Evolutionary conservation across 2,113 vertebrate genomes (phyloP).

Genomic region (Chamaetylas fuelleborni): DNA sequence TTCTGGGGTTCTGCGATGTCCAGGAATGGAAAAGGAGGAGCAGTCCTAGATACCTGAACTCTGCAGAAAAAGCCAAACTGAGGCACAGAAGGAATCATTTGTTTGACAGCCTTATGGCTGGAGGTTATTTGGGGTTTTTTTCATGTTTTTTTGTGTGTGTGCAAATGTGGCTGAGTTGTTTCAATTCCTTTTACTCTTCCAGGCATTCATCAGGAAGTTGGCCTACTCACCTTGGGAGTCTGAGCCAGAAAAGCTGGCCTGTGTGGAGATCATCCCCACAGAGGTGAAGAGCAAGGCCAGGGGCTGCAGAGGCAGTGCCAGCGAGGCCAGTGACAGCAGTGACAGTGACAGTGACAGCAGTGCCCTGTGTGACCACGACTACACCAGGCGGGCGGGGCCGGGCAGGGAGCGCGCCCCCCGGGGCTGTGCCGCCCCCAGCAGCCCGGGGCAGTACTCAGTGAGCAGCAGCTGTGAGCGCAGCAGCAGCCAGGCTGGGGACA

Average conservation of each 20-base stretch:
- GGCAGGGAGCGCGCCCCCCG: accelerated
- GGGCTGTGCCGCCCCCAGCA: accelerated
- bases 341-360: not conserved
- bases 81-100: not conserved
- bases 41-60: not conserved
- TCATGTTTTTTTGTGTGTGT: not conserved
- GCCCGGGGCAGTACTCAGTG: accelerated
- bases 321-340: not conserved
- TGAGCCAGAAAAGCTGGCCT: not conserved
- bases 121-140: not conserved
- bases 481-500: not conserved
- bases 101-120: not conserved
- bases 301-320: not conserved
- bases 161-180: not conserved
- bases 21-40: not conserved
- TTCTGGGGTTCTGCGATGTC: not conserved
- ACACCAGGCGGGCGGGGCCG: not conserved
- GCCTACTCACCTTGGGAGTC: not conserved
- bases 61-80: not conserved
- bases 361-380: not conserved
- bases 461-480: not conserved
- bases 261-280: slow-evolving; percentile 32
- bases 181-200: not conserved
- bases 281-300: slow-evolving; percentile 26
- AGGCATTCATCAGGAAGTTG: not conserved